Conservation (phyloP, 2,113 vertebrate species). For the Fukomys damarensis region DNA sequence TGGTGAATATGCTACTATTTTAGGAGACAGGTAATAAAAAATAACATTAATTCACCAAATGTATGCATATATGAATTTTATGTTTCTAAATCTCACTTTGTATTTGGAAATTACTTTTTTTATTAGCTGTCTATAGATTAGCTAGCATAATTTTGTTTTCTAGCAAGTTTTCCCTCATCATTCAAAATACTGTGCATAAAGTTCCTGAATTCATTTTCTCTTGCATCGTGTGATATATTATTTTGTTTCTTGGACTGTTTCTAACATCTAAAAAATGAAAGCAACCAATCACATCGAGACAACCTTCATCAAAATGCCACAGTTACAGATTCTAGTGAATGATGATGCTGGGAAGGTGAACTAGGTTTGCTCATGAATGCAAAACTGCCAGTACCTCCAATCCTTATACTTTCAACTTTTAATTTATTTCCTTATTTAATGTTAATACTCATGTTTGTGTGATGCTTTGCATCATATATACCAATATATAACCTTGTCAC, state of each 20-base stretch:
- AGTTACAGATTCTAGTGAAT: conserved; percentile 67
- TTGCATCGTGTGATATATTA: conserved; percentile 77
- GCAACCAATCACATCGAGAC: conserved; percentile 79
- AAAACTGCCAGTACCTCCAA: background rate
- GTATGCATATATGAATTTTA: background rate
- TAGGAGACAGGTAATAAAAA: background rate
- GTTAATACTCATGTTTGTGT: conserved; percentile 25
- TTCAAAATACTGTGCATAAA: conserved; percentile 74
- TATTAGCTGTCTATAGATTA: conserved; percentile 67
- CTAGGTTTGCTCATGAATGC: conserved; percentile 60
- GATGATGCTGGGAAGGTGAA: conserved; percentile 63
- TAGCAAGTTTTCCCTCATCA: conserved; percentile 66
- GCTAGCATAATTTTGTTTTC: conserved; percentile 67
- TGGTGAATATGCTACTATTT: background rate
- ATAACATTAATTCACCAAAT: background rate
- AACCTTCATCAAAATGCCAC: conserved; percentile 79
- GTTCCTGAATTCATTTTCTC: conserved; percentile 72
- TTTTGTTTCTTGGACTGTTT: conserved; percentile 81
- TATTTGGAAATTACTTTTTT: conserved; percentile 49
- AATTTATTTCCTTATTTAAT: conserved; percentile 75
- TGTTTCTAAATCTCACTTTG: background rate
- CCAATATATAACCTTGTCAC: background rate
- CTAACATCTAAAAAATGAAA: conserved; percentile 81
- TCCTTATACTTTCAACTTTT: background rate
- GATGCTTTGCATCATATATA: conserved; percentile 21